Evolutionary conservation across 2,797 vertebrate genomes (phyloP).

Genomic region (Microhierax caerulescens): DNA sequence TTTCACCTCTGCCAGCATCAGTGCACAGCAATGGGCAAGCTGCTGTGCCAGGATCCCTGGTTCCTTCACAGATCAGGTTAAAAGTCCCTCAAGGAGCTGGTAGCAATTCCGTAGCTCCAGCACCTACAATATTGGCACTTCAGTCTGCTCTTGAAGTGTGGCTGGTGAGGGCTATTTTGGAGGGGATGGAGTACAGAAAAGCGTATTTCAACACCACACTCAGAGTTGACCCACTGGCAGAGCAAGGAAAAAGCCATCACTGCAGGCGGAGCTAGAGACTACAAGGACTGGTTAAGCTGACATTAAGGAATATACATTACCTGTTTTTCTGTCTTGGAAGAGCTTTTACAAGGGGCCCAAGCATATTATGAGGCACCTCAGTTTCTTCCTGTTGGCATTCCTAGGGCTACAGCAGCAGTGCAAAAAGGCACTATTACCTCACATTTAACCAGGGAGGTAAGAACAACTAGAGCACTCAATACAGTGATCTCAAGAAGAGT

Average conservation of each 20-base stretch:
- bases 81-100: neutral
- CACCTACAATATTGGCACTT: neutral
- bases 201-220: neutral
- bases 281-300: neutral
- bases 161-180: neutral
- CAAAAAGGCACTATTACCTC: neutral
- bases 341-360: neutral
- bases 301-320: neutral
- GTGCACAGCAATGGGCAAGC: neutral
- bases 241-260: neutral
- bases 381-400: neutral
- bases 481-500: neutral
- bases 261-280: neutral
- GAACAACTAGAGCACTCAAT: neutral
- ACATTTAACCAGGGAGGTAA: neutral
- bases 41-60: neutral
- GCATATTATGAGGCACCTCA: neutral
- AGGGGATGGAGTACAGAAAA: neutral
- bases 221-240: neutral
- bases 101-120: neutral
- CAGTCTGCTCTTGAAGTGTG: neutral
- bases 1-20: neutral
- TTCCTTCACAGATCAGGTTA: neutral
- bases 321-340: neutral
- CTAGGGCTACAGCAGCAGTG: neutral